Base-by-base conservation (phyloP, 2,797 vertebrate species). In the Helostoma temminkii region DNA sequence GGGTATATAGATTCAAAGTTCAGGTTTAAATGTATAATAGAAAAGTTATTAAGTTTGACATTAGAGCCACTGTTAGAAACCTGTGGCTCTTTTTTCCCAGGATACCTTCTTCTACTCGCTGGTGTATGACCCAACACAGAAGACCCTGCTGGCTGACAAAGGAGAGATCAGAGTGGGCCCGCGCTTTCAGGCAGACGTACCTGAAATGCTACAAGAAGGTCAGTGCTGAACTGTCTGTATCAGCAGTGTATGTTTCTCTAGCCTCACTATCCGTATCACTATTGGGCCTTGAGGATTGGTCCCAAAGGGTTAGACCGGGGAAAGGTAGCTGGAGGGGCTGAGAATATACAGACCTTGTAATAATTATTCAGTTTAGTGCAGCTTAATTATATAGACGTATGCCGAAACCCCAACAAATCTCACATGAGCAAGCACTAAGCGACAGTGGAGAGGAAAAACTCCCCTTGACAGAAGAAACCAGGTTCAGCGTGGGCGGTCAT, bases 81-180 rank as follows among this genome's bases (percentile, higher is more conserved):
- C 25, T 16, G 21, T 10, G 0, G 4, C 10, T 49, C 3, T 46
- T 71, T 42, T 19, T 59, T 15, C 18, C 4, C 74, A 99, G 97
- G 97, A 99, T 89, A 93, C 95, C 0, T 99, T 99, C 95, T 99
- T 99, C 93, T 99, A 99, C 86, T 99, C 97, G 0, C 59, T 98
- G 93, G 97, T 99, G 52, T 99, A 99, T 65, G 97, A 98, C 91
- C 97, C 97, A 5, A 98, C 96, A 56, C 93, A 98, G 92, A 99
- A 99, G 92, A 99, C 97, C 0, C 92, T 99, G 47, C 88, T 99
- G 86, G 97, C 97, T 16, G 97, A 99, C 89, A 99, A 99, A 85
- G 97, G 97, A 47, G 97, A 99, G 92, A 98, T 99, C 86, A 90
- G 97, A 90, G 97, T 99, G 83, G 97, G 97, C 19, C 96, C 97